Conservation (phyloP, 2,888 invertebrate genomes). For the Gastracanthus pulcherrimus region DNA sequence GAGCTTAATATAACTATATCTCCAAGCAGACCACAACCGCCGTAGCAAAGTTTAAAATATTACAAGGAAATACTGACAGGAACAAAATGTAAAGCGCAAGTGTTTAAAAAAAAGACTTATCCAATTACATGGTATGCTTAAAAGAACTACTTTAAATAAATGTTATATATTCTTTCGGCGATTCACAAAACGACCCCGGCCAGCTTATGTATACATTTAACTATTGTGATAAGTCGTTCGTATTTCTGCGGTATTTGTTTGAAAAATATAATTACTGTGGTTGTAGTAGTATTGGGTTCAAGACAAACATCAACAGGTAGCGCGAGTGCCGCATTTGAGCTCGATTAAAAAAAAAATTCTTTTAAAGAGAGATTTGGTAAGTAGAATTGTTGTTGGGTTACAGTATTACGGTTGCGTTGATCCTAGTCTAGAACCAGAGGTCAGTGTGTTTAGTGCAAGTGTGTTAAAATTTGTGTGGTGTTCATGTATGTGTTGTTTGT, state of each 20-base stretch:
- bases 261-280: slow-evolving; percentile 75
- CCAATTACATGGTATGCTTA: slow-evolving; percentile 22
- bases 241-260: slow-evolving; percentile 68
- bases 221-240: slow-evolving; percentile 70
- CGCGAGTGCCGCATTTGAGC: slow-evolving; percentile 13
- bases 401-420: slow-evolving; percentile 60
- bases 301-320: slow-evolving; percentile 71
- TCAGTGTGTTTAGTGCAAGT: slow-evolving; percentile 62
- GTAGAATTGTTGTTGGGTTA: slow-evolving; percentile 44
- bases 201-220: slow-evolving; percentile 68
- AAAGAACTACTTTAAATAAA: slow-evolving; percentile 42
- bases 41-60: slow-evolving; percentile 9
- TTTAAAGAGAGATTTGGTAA: slow-evolving; percentile 43
- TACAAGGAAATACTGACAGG: slow-evolving; percentile 43
- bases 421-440: slow-evolving; percentile 72
- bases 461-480: slow-evolving; percentile 62
- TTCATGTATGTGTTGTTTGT: slow-evolving; percentile 61
- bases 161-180: slow-evolving; percentile 56
- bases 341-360: slow-evolving; percentile 15
- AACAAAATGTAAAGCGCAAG: slow-evolving; percentile 38
- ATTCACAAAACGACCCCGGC: slow-evolving; percentile 70
- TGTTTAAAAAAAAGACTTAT: slow-evolving; percentile 17
- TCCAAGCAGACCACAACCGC: slow-evolving; percentile 13
- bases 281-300: slow-evolving; percentile 69
- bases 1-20: slow-evolving; percentile 20